Evolutionary conservation across 1,140 invertebrate species (phyloP).

Genomic region (Drosophila dunni): DNA sequence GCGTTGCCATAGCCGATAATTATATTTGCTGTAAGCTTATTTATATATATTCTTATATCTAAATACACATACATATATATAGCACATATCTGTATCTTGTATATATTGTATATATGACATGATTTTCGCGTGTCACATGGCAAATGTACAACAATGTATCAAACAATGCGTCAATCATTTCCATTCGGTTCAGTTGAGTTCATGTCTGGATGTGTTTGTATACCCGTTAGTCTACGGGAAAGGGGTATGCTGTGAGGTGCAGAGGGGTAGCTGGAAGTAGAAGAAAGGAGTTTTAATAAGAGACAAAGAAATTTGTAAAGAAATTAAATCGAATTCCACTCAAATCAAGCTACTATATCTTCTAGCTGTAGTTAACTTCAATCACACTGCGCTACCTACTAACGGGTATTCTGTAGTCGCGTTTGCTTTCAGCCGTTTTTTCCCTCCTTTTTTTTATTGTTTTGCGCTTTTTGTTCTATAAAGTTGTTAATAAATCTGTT

Average conservation of each 20-base stretch:
- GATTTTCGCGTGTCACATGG: conserved; percentile 74
- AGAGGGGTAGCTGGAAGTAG: no score
- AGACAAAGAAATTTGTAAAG: no score
- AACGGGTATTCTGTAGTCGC: no score
- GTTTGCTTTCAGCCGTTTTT: not conserved
- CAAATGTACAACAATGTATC: conserved; percentile 73
- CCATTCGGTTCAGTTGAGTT: conserved; percentile 38
- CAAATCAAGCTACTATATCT: no score
- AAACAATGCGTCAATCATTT: conserved; percentile 72
- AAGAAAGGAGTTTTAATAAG: no score
- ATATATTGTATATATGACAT: conserved; percentile 48
- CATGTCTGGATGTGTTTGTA: conserved; percentile 3
- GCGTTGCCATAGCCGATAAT: conserved; percentile 61
- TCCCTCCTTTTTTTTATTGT: conserved; percentile 3
- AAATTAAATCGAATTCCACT: no score
- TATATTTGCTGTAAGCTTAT: conserved; percentile 27
- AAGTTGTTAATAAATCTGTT: conserved; percentile 53
- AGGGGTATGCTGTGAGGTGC: no score
- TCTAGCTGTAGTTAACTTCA: no score
- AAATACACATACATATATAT: not conserved
- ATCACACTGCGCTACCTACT: no score
- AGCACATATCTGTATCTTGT: not conserved
- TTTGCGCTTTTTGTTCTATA: conserved; percentile 22
- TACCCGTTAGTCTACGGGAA: no score
- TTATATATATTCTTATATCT: not conserved